Base-by-base conservation (phyloP, 2,113 vertebrate species). In the Clarias gariepinus region DNA sequence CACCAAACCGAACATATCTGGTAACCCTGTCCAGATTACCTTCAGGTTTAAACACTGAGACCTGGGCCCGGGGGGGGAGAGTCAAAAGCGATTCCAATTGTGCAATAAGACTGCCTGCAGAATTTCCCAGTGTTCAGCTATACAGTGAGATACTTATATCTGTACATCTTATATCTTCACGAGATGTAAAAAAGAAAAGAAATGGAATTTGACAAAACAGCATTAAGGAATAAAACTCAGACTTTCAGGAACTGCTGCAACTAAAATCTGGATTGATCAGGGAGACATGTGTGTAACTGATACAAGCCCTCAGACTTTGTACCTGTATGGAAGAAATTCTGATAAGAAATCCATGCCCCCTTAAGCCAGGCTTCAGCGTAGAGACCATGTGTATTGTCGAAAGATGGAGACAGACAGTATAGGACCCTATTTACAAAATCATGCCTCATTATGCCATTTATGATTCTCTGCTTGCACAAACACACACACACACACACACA, bases 371-470 rank as follows among this genome's bases (percentile, higher is more conserved):
- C 33, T 33, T 53, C 68, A 68, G 66, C 1, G 9, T 30, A 36
- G 18, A 85, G 12, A 58, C 47, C 13, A 52, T 21, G 19, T 25
- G 11, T 28, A 33, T 66, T 47, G 52, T n/a, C 15, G 21, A 41
- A 47, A 63, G 52, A 63, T 9, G 10, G 73, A 63, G 33, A 63
- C 33, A 55, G 64, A 83, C 33, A n/a, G 4, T 11, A 53, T 21
- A 55, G 53, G 53, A 13, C 77, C 77, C 85, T 85, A 88, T 87
- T 83, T 25, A 81, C 86, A 90, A 58, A 33, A 84, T 82, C 66
- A 61, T 79, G 90, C 89, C 87, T 86, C 89, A 77, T 89, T 88
- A 87, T 71, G 25, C 66, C 63, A 73, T 69, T 80, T 79, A 63
- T 76, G 71, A 78, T 78, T 36, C 71, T 63, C 36, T 28, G 33